Conservation (phyloP, 1,140 invertebrate species). For the Drosophila carrolli region DNA sequence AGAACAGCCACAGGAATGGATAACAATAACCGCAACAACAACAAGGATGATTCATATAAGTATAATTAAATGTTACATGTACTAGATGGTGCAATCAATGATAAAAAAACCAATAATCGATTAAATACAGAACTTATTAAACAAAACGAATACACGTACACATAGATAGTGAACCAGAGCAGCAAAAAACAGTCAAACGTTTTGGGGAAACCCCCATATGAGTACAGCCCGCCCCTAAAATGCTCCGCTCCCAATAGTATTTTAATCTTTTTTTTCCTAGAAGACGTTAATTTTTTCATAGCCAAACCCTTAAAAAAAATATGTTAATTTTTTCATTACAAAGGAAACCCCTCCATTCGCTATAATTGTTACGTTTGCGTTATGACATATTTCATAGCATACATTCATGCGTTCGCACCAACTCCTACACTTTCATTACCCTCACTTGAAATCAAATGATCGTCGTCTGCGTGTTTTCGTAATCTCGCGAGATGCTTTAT, state of each 20-base stretch:
- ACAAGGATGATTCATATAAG: constrained; percentile 37
- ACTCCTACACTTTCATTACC: constrained; percentile 19
- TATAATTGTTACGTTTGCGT: constrained; percentile 21
- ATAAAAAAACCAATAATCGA: constrained; percentile 41
- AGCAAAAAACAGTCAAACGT: constrained; percentile 33
- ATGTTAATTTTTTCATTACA: constrained; percentile 1
- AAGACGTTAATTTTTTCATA: constrained; percentile 14
- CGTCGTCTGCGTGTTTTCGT: constrained; percentile 57
- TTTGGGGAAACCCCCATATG: constrained; percentile 4
- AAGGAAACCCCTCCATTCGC: constrained; percentile 10
- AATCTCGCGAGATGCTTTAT: constrained; percentile 23
- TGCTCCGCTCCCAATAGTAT: constrained; percentile 24
- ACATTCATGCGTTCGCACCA: constrained; percentile 42
- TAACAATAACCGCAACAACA: constrained; percentile 46
- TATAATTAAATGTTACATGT: constrained; percentile 61
- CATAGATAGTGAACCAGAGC: constrained; percentile 14
- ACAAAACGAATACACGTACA: constrained; percentile 5
- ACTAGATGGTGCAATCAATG: constrained; percentile 56
- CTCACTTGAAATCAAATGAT: constrained; percentile 14
- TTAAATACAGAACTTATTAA: constrained; percentile 33
- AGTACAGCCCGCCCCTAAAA: constrained; percentile 12
- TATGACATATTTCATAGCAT: constrained; percentile 49
- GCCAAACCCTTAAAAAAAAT: not conserved
- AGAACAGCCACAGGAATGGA: constrained; percentile 23
- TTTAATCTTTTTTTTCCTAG: not conserved